Evolutionary conservation across 2,113 vertebrate genomes (phyloP).

Genomic region (Urocitellus parryii): DNA sequence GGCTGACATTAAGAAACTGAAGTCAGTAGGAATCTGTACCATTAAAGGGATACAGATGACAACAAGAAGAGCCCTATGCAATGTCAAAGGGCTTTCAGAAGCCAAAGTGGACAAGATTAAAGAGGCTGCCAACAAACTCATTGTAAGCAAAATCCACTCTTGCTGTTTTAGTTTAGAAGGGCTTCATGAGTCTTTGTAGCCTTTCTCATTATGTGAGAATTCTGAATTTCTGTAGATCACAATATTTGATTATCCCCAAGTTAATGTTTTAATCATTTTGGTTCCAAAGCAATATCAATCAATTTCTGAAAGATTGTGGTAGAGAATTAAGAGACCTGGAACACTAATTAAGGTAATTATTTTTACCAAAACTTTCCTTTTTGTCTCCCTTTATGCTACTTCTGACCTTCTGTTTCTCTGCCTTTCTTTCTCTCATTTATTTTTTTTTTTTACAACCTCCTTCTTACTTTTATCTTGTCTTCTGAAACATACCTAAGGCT

Average conservation of each 20-base stretch:
- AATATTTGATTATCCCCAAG: not conserved
- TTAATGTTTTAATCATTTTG: conserved; percentile 43
- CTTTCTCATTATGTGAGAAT: conserved; percentile 8
- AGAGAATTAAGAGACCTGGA: conserved; percentile 25
- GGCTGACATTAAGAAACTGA: conserved; percentile 98
- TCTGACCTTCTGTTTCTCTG: not conserved
- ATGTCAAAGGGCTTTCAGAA: conserved; percentile 97
- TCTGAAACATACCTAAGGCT: not conserved
- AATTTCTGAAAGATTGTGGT: conserved; percentile 39
- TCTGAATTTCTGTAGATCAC: not conserved
- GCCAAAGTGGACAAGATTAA: conserved; percentile 99
- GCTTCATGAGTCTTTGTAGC: not conserved
- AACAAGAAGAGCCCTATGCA: conserved; percentile 95
- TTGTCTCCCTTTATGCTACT: not conserved
- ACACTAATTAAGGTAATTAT: not conserved
- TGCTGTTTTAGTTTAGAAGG: conserved; percentile 31
- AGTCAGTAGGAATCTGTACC: conserved; percentile 97
- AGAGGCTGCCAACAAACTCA: conserved; percentile 97
- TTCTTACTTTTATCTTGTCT: conserved; percentile 4
- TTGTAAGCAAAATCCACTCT: conserved; percentile 88
- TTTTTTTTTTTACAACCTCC: conserved; percentile 29
- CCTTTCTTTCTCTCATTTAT: not conserved
- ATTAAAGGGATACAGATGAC: conserved; percentile 99
- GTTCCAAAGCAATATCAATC: conserved; percentile 4
- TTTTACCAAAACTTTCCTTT: conserved; percentile 43